These are phyloP conservation scores for Cabera pusaria DNA, from an alignment of 2,888 invertebrate genomes.

Conservation along the genomic window DNA sequence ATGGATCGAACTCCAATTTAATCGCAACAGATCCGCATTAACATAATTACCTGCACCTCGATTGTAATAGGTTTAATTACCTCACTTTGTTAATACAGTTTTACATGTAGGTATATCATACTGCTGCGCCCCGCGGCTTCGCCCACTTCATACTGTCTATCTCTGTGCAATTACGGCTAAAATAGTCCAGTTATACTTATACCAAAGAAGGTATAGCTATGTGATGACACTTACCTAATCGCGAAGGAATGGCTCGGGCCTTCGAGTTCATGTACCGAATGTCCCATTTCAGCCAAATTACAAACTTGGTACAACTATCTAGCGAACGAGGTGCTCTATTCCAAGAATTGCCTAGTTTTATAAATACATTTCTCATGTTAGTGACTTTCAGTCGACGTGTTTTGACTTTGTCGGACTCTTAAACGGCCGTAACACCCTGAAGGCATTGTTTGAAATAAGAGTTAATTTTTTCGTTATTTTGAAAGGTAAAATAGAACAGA, in stretches of 20 bases:
- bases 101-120: no score
- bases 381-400: constrained; percentile 1
- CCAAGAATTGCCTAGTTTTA: constrained; percentile 7
- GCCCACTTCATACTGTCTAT: no score
- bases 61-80: no score
- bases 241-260: constrained; percentile 11
- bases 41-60: constrained; percentile 3
- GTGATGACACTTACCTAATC: constrained; percentile 18
- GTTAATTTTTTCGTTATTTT: no score
- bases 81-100: no score
- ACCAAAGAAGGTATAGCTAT: no score
- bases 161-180: no score
- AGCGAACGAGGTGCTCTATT: constrained; percentile 4
- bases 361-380: constrained; percentile 5
- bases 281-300: constrained; percentile 21
- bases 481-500: no score
- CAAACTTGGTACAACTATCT: constrained; percentile 20
- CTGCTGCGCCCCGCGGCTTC: no score
- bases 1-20: constrained; percentile 15
- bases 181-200: no score
- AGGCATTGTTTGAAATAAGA: no score
- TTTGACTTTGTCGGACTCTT: background rate
- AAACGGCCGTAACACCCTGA: no score
- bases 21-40: constrained; percentile 4
- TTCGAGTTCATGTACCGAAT: constrained; percentile 8